Evolutionary conservation across 2,113 vertebrate genomes (phyloP).

Genomic region (Peromyscus californicus): DNA sequence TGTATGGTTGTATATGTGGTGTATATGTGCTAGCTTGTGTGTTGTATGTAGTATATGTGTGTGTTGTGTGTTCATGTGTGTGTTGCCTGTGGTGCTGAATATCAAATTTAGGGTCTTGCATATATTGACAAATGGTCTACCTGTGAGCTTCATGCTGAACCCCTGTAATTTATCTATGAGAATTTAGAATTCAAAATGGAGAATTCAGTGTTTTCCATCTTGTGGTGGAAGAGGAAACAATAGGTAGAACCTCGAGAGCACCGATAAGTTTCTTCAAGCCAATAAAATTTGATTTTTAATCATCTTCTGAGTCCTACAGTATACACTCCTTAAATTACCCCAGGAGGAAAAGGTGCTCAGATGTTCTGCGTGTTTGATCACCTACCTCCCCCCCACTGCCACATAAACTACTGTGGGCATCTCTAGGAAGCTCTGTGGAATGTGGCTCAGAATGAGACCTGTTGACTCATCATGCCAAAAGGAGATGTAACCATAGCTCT

Average conservation of each 20-base stretch:
- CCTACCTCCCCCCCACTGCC: background rate
- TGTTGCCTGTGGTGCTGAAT: background rate
- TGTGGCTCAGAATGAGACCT: conserved; percentile 28
- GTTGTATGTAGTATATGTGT: background rate
- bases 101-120: background rate
- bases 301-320: background rate
- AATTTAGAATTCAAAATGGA: conserved; percentile 21
- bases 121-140: background rate
- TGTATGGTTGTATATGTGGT: background rate
- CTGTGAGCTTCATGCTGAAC: background rate
- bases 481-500: background rate
- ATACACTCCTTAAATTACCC: background rate
- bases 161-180: background rate
- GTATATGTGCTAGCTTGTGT: background rate
- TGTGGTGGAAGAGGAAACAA: background rate
- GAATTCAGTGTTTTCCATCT: background rate
- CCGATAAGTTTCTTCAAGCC: background rate
- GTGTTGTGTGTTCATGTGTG: background rate
- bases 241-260: background rate
- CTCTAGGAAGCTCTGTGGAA: conserved; percentile 42
- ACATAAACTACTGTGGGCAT: background rate
- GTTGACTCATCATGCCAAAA: background rate
- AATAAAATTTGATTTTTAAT: background rate
- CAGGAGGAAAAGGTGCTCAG: background rate
- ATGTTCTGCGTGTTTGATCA: conserved; percentile 16